Percentiles rank a stretch among this genome's conserved stretches.
phyloP scores from a whole-genome alignment of 2,888 invertebrate species.

The Harmothoe impar region DNA sequence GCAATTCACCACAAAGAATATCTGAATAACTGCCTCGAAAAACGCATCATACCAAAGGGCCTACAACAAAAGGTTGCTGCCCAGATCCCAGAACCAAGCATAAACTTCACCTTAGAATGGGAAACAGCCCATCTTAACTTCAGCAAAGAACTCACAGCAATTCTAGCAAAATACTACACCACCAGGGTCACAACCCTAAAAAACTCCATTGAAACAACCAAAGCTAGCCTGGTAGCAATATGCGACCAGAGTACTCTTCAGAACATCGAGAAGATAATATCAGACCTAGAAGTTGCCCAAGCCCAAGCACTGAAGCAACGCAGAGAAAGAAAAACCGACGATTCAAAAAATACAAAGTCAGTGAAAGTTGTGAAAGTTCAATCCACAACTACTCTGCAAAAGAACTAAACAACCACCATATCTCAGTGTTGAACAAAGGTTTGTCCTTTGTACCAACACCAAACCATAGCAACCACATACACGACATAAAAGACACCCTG shows the following conservation, averaged over 20 bases:
- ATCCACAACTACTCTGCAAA: not conserved
- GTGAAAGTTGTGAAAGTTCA: not conserved
- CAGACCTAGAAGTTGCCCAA: not conserved
- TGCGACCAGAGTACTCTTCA: not conserved
- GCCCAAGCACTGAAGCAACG: not conserved
- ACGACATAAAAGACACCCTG: no score
- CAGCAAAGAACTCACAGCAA: not conserved
- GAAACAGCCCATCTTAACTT: not conserved
- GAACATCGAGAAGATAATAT: not conserved
- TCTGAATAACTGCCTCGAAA: not conserved
- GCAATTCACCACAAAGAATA: not conserved
- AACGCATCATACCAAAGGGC: not conserved
- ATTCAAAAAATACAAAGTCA: slow-evolving; percentile 2
- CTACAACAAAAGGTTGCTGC: not conserved
- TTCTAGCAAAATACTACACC: not conserved
- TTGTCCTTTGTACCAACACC: not conserved
- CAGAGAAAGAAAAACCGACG: no score
- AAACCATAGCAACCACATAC: not conserved
- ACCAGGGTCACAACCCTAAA: not conserved
- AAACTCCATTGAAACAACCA: not conserved
- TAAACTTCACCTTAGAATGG: not conserved
- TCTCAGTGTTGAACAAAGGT: not conserved
- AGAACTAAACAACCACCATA: not conserved
- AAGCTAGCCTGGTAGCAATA: not conserved
- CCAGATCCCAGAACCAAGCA: not conserved